phyloP scores from a whole-genome alignment of 1,140 invertebrate genomes.

The Nephotettix cincticeps region DNA sequence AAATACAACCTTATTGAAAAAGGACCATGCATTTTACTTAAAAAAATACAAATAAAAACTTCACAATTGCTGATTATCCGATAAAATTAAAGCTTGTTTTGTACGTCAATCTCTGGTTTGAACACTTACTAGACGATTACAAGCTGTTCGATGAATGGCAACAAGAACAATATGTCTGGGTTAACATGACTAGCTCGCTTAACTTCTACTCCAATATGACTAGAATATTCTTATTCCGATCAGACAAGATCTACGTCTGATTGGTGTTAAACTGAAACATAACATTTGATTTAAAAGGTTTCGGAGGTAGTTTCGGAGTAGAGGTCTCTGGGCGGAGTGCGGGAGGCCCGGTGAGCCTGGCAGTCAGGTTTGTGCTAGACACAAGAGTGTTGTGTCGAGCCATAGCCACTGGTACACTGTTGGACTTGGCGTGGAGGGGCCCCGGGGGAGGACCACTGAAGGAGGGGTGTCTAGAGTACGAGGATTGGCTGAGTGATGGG shows the following conservation, averaged over 20 bases:
- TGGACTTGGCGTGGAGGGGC: neutral
- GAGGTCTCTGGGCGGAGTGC: slow-evolving; percentile 43
- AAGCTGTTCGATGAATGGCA: neutral
- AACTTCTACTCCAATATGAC: neutral
- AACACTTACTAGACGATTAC: neutral
- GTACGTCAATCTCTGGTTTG: neutral
- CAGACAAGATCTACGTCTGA: neutral
- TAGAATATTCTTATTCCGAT: neutral
- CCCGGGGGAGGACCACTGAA: neutral
- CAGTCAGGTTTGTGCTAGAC: neutral
- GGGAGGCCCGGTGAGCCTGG: neutral
- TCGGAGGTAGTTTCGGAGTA: slow-evolving; percentile 52
- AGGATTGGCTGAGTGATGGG: neutral
- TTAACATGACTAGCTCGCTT: neutral
- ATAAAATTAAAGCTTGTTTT: neutral
- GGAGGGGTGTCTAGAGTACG: neutral
- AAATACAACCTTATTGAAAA: no score
- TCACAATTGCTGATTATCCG: no score
- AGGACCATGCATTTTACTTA: no score
- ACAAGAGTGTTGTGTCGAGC: neutral
- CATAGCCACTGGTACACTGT: neutral
- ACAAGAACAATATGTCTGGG: neutral
- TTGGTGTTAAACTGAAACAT: slow-evolving; percentile 34
- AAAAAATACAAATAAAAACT: no score
- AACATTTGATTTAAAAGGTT: slow-evolving; percentile 43